Percentiles rank a stretch among this genome's conserved stretches.
Conservation (phyloP, 1,140 invertebrate genomes). For the Thalassaphorura encarpata region DNA sequence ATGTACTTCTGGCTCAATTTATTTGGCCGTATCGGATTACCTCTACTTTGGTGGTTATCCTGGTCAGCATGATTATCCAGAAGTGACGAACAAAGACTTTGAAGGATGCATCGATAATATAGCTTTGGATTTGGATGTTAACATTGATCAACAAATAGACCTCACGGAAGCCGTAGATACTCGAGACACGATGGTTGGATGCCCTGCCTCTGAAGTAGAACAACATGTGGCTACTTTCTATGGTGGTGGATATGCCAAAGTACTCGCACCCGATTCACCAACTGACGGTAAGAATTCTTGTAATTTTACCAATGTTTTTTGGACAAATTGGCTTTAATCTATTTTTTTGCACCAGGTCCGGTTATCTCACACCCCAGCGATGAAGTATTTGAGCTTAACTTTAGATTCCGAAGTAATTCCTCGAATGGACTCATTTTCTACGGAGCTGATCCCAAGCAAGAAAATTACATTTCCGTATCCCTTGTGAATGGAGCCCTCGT, state of each 20-base stretch:
- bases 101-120: slow-evolving; percentile 89
- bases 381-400: slow-evolving; percentile 51
- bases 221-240: slow-evolving; percentile 22
- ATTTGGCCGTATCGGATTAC: slow-evolving; percentile 48
- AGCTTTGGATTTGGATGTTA: slow-evolving; percentile 58
- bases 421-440: slow-evolving; percentile 69
- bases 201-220: slow-evolving; percentile 44
- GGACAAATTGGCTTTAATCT: slow-evolving; percentile 34
- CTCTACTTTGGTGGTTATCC: slow-evolving; percentile 86
- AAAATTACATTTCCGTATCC: slow-evolving; percentile 53
- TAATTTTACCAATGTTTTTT: background rate
- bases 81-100: slow-evolving; percentile 64
- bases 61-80: slow-evolving; percentile 49
- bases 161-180: slow-evolving; percentile 64
- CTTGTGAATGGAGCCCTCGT: slow-evolving; percentile 57
- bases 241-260: slow-evolving; percentile 23
- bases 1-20: slow-evolving; percentile 39
- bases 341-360: slow-evolving; percentile 48
- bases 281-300: background rate
- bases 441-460: slow-evolving; percentile 52
- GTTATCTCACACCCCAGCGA: slow-evolving; percentile 40
- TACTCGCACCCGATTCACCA: background rate
- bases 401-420: slow-evolving; percentile 78
- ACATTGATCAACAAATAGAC: slow-evolving; percentile 62
- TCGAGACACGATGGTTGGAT: slow-evolving; percentile 70